phyloP scores from a whole-genome alignment of 2,113 vertebrate genomes.

The Neolamprologus kungweensis region DNA sequence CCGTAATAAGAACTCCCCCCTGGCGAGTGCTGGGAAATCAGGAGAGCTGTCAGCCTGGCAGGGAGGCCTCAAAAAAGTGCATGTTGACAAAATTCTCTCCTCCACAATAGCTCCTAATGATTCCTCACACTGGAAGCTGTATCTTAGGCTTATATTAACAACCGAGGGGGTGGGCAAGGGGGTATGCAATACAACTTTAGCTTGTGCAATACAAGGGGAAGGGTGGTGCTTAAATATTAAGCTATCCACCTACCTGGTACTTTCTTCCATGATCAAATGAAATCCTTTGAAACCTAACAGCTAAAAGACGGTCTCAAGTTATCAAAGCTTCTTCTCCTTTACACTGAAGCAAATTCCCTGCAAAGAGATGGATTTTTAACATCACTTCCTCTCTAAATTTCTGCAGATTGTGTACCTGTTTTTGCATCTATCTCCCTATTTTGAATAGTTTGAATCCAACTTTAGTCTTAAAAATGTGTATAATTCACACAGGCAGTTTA shows the following conservation, averaged over 20 bases:
- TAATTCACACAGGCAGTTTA: not conserved
- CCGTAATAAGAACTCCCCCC: slow-evolving; percentile 45
- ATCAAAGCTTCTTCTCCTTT: not conserved
- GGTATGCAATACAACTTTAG: not conserved
- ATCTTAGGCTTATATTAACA: slow-evolving; percentile 1
- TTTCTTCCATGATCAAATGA: not conserved
- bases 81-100: slow-evolving; percentile 27
- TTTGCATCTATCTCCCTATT: not conserved
- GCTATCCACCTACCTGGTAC: not conserved
- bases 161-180: not conserved
- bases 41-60: slow-evolving; percentile 29
- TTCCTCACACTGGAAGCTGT: not conserved
- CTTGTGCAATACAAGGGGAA: not conserved
- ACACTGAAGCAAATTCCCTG: not conserved
- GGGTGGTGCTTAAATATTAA: not conserved
- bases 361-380: not conserved
- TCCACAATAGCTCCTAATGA: slow-evolving; percentile 30
- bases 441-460: not conserved
- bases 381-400: not conserved
- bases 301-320: not conserved
- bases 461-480: not conserved
- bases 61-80: slow-evolving; percentile 42
- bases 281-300: slow-evolving; percentile 12
- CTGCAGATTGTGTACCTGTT: not conserved
- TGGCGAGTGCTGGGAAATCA: slow-evolving; percentile 47